Base-by-base conservation (phyloP, 2,113 vertebrate species). In the Dicerorhinus sumatrensis region DNA sequence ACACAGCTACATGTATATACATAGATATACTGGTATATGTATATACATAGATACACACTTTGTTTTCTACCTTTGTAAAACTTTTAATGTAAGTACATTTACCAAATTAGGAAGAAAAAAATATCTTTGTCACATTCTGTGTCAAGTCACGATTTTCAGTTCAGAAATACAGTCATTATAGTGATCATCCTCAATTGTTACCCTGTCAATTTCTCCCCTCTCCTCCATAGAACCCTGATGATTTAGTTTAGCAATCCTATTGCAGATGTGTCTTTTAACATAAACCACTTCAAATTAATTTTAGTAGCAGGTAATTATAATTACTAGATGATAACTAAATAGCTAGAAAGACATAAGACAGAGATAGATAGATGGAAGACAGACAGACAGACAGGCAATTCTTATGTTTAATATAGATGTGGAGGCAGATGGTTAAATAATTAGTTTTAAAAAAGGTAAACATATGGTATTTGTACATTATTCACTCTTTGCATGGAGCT, bases 241-340 rank as follows among this genome's bases (percentile, higher is more conserved):
- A 67, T 63, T 80, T 89, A 76, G 1, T 75, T 84, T 80, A 89
- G 65, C 20, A 83, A 67, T 21, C 5, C 14, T 87, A 73, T 54
- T 94, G 18, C 69, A 31, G 51, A 27, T 85, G 46, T 96, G 8
- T 65, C 46, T 94, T 89, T 89, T 85, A 82, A 84, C 27, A 92
- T 42, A 75, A 89, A 20, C 14, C 33, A 86, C 3, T 56, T 72
- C 21, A 85, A 79, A 67, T 77, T 83, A 67, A 60, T 83, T 93
- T 96, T 72, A 73, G 3, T 83, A 60, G 17, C 16, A 91, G 27
- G 48, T 69, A 23, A 2, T n/a, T 76, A 81, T 70, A 89, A 80
- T 81, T 80, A 85, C 9, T 69, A 54, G 5, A 63, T 56, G 18
- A 80, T 79, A 82, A 65, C 9, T 94, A 85, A 65, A 80, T 76